phyloP scores from a whole-genome alignment of 2,888 invertebrate genomes.

The Calephelis perditalis region DNA sequence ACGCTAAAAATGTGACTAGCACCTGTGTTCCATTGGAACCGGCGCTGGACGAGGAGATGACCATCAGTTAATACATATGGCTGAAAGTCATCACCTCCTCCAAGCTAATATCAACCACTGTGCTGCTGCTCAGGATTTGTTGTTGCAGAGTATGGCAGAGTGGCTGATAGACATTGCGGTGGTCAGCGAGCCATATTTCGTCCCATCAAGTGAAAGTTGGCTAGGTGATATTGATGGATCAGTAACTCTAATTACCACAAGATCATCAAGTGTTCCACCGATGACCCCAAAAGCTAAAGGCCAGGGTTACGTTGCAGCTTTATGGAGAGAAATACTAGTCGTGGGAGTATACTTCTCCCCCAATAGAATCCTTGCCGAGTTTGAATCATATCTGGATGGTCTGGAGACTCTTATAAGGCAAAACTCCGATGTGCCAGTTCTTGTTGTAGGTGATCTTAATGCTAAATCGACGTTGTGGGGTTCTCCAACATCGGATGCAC shows the following conservation, averaged over 20 bases:
- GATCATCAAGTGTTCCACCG: background rate
- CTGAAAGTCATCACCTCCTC: background rate
- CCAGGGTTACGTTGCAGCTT: background rate
- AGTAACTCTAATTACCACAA: background rate
- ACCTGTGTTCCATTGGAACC: background rate
- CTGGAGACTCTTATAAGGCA: background rate
- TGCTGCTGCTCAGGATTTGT: background rate
- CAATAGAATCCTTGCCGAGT: background rate
- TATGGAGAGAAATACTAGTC: background rate
- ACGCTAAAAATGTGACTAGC: background rate
- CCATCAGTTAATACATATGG: background rate
- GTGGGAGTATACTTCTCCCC: background rate
- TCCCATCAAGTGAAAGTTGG: background rate
- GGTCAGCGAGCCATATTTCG: background rate
- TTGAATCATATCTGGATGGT: background rate
- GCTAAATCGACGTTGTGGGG: conserved; percentile 19
- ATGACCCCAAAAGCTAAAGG: background rate
- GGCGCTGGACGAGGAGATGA: background rate
- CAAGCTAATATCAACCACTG: conserved; percentile 4
- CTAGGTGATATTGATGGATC: background rate
- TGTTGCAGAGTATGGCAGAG: background rate
- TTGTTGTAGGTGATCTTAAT: conserved; percentile 11
- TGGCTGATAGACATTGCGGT: background rate
- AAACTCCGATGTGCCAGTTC: background rate
- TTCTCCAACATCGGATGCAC: conserved; percentile 17